Percentiles rank a stretch among this genome's conserved stretches.
Conservation (phyloP, 2,888 invertebrate species). For the Sarcophaga caerulescens region DNA sequence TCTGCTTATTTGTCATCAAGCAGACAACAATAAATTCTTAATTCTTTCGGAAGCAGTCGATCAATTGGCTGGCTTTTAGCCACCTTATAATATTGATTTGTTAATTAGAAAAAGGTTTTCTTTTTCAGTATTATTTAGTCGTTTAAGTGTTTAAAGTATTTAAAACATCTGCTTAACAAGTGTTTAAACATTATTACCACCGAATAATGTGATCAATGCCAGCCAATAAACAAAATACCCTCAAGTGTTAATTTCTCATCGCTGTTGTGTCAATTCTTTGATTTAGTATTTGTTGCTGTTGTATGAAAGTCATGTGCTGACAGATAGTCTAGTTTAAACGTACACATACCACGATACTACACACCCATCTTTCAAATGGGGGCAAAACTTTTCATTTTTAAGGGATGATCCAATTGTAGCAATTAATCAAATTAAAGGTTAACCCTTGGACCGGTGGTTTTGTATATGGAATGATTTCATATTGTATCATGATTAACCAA, state of each 20-base stretch:
- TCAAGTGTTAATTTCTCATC: neutral
- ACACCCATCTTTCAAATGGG: neutral
- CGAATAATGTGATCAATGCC: conserved; percentile 9
- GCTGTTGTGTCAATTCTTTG: neutral
- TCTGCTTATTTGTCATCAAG: neutral
- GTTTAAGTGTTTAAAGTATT: neutral
- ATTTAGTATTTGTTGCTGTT: too few relatives aligned
- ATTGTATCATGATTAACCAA: too few relatives aligned
- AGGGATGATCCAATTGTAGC: too few relatives aligned
- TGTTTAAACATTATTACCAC: conserved; percentile 5
- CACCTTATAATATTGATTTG: conserved; percentile 41
- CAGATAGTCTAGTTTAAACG: neutral
- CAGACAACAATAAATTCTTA: conserved; percentile 2
- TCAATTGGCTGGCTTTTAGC: conserved; percentile 47
- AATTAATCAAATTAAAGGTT: too few relatives aligned
- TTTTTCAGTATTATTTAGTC: too few relatives aligned
- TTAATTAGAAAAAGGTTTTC: neutral
- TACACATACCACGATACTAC: neutral
- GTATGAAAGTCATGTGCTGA: neutral
- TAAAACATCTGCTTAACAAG: conserved; percentile 31
- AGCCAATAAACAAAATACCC: neutral
- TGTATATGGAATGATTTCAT: too few relatives aligned
- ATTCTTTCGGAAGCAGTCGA: conserved; percentile 12
- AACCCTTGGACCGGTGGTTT: too few relatives aligned
- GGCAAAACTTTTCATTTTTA: too few relatives aligned